Evolutionary conservation across 2,888 invertebrate genomes (phyloP), one percentile per base, ranked within the genome.

Genomic region (Xestia ashworthii): DNA sequence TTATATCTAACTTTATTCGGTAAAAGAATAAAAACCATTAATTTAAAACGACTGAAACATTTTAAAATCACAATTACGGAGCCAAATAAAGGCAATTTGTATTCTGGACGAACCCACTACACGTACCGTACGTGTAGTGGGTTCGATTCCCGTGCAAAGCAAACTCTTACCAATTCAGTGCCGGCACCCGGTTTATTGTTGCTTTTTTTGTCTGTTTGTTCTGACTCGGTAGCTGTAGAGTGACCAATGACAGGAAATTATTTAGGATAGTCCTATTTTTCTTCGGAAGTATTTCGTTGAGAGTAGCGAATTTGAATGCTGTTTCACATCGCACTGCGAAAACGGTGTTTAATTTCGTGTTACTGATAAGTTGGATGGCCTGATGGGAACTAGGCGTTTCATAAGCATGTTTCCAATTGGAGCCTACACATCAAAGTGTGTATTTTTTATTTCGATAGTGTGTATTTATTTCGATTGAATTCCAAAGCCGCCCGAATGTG

Each of bases 101-200:
- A 89, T 90, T 88, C 87, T 58, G 25, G 62, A 25, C 55, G 75
- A n/a, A n/a, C n/a, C n/a, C n/a, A n/a, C n/a, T n/a, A n/a, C n/a
- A n/a, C n/a, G n/a, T n/a, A n/a, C n/a, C n/a, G 80, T 83, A 79
- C 84, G 78, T 85, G 89, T 85, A 76, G 79, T 65, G 76, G 78
- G 85, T 89, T 87, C 90, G 88, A 89, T 90, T 87, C 86, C 72
- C 69, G 83, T 78, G 81, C 84, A 87, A 83, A 81, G 84, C 81
- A 88, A 89, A 89, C 89, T 87, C 82, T 88, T 82, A 84, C 84
- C 78, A 81, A 88, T 89, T 88, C 88, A 81, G 83, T 81, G 81
- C 86, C 78, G 80, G 89, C 76, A 74, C 76, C 70, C 70, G 76
- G 80, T 85, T 85, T 88, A 82, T 83, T 84, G 85, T 88, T 76